Conservation (phyloP, 2,888 invertebrate genomes). For the Pristionchus entomophagus region DNA sequence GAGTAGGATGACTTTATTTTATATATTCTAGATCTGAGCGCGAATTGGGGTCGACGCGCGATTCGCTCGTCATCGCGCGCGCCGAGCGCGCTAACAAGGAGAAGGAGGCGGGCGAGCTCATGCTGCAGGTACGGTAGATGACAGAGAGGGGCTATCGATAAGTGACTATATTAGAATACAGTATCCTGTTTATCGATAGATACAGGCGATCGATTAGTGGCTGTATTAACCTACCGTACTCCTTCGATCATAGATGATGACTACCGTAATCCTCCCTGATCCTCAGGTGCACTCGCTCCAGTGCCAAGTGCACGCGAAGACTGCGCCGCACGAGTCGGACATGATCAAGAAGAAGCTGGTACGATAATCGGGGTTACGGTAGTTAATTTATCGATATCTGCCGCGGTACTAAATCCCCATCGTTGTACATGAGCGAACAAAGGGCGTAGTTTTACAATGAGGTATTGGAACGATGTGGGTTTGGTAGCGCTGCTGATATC, state of each 20-base stretch:
- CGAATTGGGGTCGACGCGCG: conserved; percentile 85
- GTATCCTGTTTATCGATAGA: no score
- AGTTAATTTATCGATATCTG: background rate
- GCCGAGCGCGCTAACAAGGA: conserved; percentile 81
- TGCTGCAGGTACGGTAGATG: conserved; percentile 78
- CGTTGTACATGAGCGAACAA: no score
- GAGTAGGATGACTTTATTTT: background rate
- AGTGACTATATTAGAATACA: no score
- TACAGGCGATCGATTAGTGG: no score
- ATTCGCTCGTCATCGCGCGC: conserved; percentile 84
- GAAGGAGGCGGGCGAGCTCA: conserved; percentile 82
- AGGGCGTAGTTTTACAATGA: no score
- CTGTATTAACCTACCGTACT: no score
- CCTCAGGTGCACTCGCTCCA: conserved; percentile 72
- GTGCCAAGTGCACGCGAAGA: conserved; percentile 76
- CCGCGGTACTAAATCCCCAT: no score
- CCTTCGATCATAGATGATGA: no score
- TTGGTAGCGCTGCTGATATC: no score
- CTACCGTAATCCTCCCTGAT: background rate
- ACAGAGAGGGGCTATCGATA: conserved; percentile 64
- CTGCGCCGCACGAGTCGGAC: conserved; percentile 78
- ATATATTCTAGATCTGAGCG: conserved; percentile 30
- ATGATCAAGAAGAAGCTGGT: conserved; percentile 79
- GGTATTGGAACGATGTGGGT: no score
- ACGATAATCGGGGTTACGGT: background rate